These are phyloP conservation scores for Brachyhypopomus gauderio DNA, from an alignment of 2,113 vertebrate species.

Conservation along the genomic window DNA sequence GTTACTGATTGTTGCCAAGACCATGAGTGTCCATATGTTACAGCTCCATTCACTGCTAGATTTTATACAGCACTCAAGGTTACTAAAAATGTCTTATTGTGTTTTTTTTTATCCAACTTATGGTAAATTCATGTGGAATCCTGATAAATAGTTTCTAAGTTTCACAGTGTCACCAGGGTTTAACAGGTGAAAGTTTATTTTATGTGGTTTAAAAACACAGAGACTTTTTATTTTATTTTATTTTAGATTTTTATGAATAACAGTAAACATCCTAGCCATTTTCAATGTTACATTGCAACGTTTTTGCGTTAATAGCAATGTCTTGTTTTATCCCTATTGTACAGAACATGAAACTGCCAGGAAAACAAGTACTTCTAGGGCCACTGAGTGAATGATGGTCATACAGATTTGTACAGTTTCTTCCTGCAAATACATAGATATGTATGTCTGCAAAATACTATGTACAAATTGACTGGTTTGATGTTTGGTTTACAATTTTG, in stretches of 20 bases:
- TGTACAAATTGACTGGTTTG: not conserved
- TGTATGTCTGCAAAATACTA: not conserved
- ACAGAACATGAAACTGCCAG: not conserved
- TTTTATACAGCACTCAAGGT: not conserved
- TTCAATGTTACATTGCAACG: not conserved
- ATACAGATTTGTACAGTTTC: not conserved
- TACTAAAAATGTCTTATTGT: not conserved
- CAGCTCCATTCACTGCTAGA: not conserved
- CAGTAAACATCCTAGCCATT: not conserved
- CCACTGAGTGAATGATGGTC: too few relatives aligned
- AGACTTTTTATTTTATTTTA: too few relatives aligned
- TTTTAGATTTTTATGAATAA: not conserved
- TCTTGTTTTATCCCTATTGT: not conserved
- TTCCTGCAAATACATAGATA: not conserved
- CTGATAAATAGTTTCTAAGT: not conserved
- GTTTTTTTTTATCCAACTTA: not conserved
- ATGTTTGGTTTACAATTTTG: not conserved
- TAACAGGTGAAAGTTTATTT: too few relatives aligned
- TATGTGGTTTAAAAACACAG: too few relatives aligned
- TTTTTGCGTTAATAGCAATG: not conserved
- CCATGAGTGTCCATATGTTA: conserved; percentile 6
- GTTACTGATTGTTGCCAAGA: conserved; percentile 27
- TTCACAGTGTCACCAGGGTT: not conserved
- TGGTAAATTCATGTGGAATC: not conserved
- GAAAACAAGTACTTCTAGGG: too few relatives aligned